Conservation (phyloP, 2,797 vertebrate species). For the Siniperca scherzeri region DNA sequence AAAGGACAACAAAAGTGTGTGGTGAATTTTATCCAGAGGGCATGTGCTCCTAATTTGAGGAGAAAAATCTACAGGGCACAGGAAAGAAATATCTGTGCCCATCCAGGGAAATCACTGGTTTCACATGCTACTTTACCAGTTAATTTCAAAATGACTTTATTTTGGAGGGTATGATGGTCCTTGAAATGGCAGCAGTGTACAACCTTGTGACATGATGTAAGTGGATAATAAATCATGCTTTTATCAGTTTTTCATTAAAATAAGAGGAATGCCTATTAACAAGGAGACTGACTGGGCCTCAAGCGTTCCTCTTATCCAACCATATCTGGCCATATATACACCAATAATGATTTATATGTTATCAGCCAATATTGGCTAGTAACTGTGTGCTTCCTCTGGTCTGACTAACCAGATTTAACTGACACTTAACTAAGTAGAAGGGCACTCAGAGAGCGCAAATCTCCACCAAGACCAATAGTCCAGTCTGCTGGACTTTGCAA, state of each 20-base stretch:
- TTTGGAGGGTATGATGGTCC: background rate
- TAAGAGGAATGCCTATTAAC: background rate
- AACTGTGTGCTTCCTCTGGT: no score
- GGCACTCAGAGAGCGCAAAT: no score
- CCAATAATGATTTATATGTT: no score
- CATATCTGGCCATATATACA: no score
- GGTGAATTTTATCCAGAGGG: slow-evolving; percentile 18
- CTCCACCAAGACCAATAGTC: no score
- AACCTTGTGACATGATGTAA: slow-evolving; percentile 24
- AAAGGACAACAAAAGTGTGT: slow-evolving; percentile 22
- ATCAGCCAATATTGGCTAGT: no score
- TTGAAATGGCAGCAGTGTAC: background rate
- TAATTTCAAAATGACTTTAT: slow-evolving; percentile 31
- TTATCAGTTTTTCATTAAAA: slow-evolving; percentile 2
- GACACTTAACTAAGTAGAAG: no score
- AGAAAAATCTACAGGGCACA: background rate
- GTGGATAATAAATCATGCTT: slow-evolving; percentile 3
- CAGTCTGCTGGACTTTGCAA: no score
- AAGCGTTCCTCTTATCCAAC: background rate
- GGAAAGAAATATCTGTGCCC: slow-evolving; percentile 30
- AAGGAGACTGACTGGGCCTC: no score
- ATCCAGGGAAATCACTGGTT: slow-evolving; percentile 27
- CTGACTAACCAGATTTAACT: no score
- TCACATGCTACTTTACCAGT: slow-evolving; percentile 34
- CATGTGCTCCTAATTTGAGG: slow-evolving; percentile 38